Conservation (phyloP, 2,113 vertebrate species). For the Cephalopterus ornatus region DNA sequence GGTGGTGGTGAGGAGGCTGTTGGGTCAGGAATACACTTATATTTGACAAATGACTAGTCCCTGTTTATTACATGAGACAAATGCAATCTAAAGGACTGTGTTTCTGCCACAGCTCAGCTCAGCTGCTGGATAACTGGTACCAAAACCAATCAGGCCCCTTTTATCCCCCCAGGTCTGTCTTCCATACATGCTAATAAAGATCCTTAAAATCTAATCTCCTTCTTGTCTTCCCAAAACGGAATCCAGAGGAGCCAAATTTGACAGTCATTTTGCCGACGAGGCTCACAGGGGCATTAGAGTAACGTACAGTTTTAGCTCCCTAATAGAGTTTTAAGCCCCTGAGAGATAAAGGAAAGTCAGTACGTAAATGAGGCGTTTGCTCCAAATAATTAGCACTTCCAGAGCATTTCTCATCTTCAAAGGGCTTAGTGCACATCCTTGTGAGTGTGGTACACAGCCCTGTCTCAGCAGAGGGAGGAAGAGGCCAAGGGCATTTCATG, state of each 20-base stretch:
- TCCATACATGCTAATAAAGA: conserved; percentile 4
- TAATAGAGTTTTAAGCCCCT: conserved; percentile 50
- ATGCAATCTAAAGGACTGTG: background rate
- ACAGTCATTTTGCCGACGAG: conserved; percentile 10
- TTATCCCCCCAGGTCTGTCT: background rate
- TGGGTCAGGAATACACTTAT: background rate
- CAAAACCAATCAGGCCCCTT: conserved; percentile 30
- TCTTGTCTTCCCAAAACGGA: conserved; percentile 44
- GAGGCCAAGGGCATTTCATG: background rate
- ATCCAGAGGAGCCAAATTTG: conserved; percentile 32
- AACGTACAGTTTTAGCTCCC: conserved; percentile 17
- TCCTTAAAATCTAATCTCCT: conserved; percentile 49
- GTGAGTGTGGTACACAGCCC: background rate
- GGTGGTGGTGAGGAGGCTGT: background rate
- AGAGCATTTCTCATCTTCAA: conserved; percentile 12
- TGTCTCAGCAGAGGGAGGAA: background rate
- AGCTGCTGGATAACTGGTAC: conserved; percentile 13
- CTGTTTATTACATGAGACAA: conserved; percentile 14
- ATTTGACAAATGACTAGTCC: background rate
- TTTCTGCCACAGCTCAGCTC: conserved; percentile 5
- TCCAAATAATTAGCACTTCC: conserved; percentile 50
- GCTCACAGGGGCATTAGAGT: background rate
- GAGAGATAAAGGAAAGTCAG: conserved; percentile 32
- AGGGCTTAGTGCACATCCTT: background rate
- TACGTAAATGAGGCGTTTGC: background rate